A percentile compares a stretch with the other conserved stretches of the same genome.
Evolutionary conservation across 2,888 invertebrate species (phyloP).

Genomic region (Notodonta dromedarius): DNA sequence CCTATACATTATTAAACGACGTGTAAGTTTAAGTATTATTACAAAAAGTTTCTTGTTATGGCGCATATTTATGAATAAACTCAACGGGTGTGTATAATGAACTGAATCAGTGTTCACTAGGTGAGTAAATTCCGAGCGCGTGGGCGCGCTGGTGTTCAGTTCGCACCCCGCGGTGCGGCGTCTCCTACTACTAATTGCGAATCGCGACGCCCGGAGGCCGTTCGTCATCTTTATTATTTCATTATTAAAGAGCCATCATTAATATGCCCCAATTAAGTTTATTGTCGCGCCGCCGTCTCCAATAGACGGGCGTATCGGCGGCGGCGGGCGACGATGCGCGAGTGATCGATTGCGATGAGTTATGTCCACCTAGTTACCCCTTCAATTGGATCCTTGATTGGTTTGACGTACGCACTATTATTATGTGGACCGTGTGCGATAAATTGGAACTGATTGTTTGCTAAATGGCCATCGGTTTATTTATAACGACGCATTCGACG

Average conservation of each 20-base stretch:
- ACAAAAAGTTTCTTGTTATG: background rate
- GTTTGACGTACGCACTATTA: slow-evolving; percentile 77
- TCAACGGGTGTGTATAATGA: slow-evolving; percentile 1
- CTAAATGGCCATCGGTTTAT: slow-evolving; percentile 52
- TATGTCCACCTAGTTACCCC: slow-evolving; percentile 81
- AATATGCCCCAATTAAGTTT: slow-evolving; percentile 80
- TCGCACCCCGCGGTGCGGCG: slow-evolving; percentile 32
- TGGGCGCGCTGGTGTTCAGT: slow-evolving; percentile 1
- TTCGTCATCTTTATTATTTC: slow-evolving; percentile 75
- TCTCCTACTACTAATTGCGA: slow-evolving; percentile 61
- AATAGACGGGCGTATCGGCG: slow-evolving; percentile 73
- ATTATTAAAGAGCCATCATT: slow-evolving; percentile 75
- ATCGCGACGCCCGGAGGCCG: slow-evolving; percentile 56
- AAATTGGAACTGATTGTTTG: slow-evolving; percentile 77
- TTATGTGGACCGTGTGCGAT: slow-evolving; percentile 65
- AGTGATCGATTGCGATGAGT: slow-evolving; percentile 77
- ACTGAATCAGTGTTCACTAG: background rate
- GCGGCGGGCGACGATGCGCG: slow-evolving; percentile 57
- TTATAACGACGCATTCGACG: slow-evolving; percentile 34
- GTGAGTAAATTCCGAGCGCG: slow-evolving; percentile 5
- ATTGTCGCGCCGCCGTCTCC: slow-evolving; percentile 74
- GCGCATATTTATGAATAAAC: background rate
- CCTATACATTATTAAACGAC: slow-evolving; percentile 1
- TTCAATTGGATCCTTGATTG: slow-evolving; percentile 82
- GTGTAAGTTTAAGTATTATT: slow-evolving; percentile 7